Evolutionary conservation across 2,113 vertebrate species (phyloP).

Genomic region (Apteryx mantelli): DNA sequence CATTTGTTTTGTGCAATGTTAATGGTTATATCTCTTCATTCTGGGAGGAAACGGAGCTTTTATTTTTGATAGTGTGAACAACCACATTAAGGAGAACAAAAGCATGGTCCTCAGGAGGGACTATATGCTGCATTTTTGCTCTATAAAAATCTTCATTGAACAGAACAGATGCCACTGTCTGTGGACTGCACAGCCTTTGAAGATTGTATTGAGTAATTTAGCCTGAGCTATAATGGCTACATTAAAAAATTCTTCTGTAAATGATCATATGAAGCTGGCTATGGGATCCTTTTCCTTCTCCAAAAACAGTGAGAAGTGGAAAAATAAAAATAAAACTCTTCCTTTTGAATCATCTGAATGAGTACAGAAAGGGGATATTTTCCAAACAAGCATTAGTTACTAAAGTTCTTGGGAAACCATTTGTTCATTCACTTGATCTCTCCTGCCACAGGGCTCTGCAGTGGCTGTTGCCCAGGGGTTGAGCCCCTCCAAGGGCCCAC

Average conservation of each 20-base stretch:
- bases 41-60: constrained; percentile 28
- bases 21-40: neutral
- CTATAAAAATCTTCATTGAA: constrained; percentile 19
- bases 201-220: constrained; percentile 17
- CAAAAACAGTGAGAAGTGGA: neutral
- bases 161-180: constrained; percentile 22
- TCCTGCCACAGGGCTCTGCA: fast-evolving
- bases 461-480: neutral
- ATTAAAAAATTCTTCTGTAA: constrained; percentile 25
- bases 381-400: neutral
- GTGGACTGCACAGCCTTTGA: neutral
- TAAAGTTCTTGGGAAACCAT: neutral
- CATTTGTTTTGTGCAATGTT: neutral
- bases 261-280: neutral
- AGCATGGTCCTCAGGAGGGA: neutral
- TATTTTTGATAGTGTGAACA: neutral
- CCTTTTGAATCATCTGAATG: neutral
- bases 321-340: constrained; percentile 26
- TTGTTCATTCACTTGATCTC: fast-evolving
- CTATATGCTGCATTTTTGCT: neutral
- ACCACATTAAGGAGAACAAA: constrained; percentile 14
- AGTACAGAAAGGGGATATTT: neutral
- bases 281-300: neutral
- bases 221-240: neutral
- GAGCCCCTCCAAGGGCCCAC: neutral